phyloP scores from a whole-genome alignment of 1,140 invertebrate species.

The Arion vulgaris region DNA sequence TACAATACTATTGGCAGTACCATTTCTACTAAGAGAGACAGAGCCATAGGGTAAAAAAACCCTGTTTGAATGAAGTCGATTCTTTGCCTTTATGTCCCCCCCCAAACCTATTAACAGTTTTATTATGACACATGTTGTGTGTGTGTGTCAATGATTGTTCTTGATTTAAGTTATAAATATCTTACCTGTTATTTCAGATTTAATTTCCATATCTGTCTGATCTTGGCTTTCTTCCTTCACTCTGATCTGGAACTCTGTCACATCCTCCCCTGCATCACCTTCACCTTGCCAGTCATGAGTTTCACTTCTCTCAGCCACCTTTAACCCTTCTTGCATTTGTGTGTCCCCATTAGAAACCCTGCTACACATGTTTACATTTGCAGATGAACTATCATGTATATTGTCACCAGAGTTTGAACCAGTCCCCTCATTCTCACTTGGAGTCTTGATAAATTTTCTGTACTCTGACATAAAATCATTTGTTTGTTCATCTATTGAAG shows the following conservation, averaged over 20 bases:
- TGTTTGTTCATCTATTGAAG: background rate
- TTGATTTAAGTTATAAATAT: too few species aligned
- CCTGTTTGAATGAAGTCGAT: too few species aligned
- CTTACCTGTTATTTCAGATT: background rate
- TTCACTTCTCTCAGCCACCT: background rate
- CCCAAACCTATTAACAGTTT: too few species aligned
- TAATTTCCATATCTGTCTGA: constrained; percentile 1
- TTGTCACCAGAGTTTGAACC: background rate
- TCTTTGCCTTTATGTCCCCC: too few species aligned
- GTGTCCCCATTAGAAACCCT: background rate
- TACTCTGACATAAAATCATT: constrained; percentile 22
- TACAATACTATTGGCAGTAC: too few species aligned
- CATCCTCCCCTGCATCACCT: background rate
- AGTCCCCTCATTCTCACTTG: constrained; percentile 1
- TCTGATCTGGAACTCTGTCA: background rate
- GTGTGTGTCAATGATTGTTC: too few species aligned
- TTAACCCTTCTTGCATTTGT: background rate
- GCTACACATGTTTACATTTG: background rate
- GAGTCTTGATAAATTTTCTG: constrained; percentile 13
- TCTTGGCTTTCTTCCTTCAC: background rate
- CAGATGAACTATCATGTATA: background rate
- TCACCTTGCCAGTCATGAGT: background rate
- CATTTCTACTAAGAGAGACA: too few species aligned
- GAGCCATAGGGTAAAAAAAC: too few species aligned
- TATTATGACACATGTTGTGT: too few species aligned